Conservation (phyloP, 2,797 vertebrate genomes). For the Poeciliopsis presidionis region DNA sequence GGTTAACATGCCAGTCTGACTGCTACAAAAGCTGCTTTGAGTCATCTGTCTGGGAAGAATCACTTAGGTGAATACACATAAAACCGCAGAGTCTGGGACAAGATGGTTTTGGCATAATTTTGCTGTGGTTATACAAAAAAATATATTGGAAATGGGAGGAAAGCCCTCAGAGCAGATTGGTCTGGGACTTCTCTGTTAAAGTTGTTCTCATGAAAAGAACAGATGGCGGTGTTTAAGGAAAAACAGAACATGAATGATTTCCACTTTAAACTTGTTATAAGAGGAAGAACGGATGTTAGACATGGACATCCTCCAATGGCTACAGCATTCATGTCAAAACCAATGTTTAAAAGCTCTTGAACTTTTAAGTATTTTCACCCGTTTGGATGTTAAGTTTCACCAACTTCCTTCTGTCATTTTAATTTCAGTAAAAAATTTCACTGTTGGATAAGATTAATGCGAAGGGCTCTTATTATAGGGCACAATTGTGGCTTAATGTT, state of each 20-base stretch:
- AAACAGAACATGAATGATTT: conserved; percentile 47
- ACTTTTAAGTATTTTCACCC: conserved; percentile 3
- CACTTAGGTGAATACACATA: not conserved
- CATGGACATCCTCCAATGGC: not conserved
- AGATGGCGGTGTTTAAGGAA: conserved; percentile 38
- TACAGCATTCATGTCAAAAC: conserved; percentile 7
- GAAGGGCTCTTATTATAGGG: not conserved
- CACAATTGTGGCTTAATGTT: not conserved
- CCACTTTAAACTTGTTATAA: conserved; percentile 10
- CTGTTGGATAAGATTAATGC: not conserved
- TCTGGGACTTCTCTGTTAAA: conserved; percentile 28
- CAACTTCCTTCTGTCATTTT: not conserved
- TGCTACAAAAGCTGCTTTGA: conserved; percentile 6
- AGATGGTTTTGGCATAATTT: not conserved
- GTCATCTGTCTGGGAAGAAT: conserved; percentile 4
- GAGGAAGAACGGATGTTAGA: conserved; percentile 50
- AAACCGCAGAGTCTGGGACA: not conserved
- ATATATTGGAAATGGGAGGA: not conserved
- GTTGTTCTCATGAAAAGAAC: conserved; percentile 33
- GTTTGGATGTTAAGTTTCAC: conserved; percentile 2
- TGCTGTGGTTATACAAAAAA: not conserved
- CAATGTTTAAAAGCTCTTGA: conserved; percentile 44
- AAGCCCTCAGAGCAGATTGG: not conserved
- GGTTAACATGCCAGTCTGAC: not conserved
- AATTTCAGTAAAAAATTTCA: not conserved